Evolutionary conservation across 2,113 vertebrate genomes (phyloP).

Genomic region (Clarias macrocephalus): DNA sequence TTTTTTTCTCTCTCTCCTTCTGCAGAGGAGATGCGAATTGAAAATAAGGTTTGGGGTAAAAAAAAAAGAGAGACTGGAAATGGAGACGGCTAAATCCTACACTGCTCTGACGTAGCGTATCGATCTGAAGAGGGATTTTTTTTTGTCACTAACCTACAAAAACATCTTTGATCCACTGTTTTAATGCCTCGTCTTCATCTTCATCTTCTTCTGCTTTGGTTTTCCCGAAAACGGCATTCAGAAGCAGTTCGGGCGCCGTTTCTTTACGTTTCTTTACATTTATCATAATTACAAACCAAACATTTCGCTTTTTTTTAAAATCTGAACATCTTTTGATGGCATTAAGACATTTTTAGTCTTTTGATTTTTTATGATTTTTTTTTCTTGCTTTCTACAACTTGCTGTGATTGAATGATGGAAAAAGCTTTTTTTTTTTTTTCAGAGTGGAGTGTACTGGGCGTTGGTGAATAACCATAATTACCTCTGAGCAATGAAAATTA

Average conservation of each 20-base stretch:
- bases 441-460: conserved; percentile 8
- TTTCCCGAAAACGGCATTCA: background rate
- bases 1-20: conserved; percentile 47
- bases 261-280: background rate
- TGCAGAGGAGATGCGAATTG: conserved; percentile 56
- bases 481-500: conserved; percentile 20
- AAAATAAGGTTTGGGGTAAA: conserved; percentile 55
- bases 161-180: conserved; percentile 13
- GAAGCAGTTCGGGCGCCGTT: background rate
- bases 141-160: conserved; percentile 8
- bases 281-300: background rate
- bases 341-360: background rate
- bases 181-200: background rate
- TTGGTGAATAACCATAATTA: conserved; percentile 32
- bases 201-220: background rate
- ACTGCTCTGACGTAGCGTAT: conserved; percentile 64
- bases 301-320: background rate
- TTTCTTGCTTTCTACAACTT: background rate
- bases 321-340: background rate
- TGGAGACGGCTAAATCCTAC: conserved; percentile 65
- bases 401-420: background rate
- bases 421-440: background rate
- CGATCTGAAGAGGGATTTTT: conserved; percentile 49
- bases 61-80: conserved; percentile 54
- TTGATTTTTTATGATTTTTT: background rate